These are phyloP conservation scores for Nebria salina DNA, from an alignment of 2,888 invertebrate species.

Conservation along the genomic window DNA sequence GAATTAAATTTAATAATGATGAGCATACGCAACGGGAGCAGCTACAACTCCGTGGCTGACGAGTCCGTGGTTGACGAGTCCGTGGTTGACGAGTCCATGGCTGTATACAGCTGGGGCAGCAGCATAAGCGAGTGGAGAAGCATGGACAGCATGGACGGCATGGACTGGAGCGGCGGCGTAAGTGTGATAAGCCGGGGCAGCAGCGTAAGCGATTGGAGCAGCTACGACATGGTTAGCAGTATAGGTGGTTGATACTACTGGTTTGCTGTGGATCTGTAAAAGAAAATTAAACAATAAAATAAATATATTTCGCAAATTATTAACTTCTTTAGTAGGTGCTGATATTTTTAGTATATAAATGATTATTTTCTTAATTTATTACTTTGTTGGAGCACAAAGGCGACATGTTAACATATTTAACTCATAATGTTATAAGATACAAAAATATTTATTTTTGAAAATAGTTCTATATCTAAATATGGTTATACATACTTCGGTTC, in stretches of 20 bases:
- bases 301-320: not conserved
- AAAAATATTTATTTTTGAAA: not conserved
- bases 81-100: slow-evolving; percentile 37
- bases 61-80: slow-evolving; percentile 32
- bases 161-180: slow-evolving; percentile 37
- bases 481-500: slow-evolving; percentile 41
- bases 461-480: not conserved
- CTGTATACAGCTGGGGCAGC: slow-evolving; percentile 54
- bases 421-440: too few relatives aligned
- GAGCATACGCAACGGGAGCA: slow-evolving; percentile 53
- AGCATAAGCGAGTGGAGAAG: slow-evolving; percentile 48
- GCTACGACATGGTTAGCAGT: slow-evolving; percentile 53
- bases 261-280: slow-evolving; percentile 50
- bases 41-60: slow-evolving; percentile 48
- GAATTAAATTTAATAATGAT: slow-evolving; percentile 48
- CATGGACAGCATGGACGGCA: slow-evolving; percentile 50
- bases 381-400: too few relatives aligned
- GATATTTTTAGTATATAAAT: too few relatives aligned
- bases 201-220: slow-evolving; percentile 59
- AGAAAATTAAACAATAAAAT: slow-evolving; percentile 1
- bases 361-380: too few relatives aligned
- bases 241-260: slow-evolving; percentile 52
- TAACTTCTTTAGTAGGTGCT: too few relatives aligned
- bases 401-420: too few relatives aligned
- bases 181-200: slow-evolving; percentile 51